Base-by-base conservation (phyloP, 2,888 invertebrate genomes). In the Unio pictorum region DNA sequence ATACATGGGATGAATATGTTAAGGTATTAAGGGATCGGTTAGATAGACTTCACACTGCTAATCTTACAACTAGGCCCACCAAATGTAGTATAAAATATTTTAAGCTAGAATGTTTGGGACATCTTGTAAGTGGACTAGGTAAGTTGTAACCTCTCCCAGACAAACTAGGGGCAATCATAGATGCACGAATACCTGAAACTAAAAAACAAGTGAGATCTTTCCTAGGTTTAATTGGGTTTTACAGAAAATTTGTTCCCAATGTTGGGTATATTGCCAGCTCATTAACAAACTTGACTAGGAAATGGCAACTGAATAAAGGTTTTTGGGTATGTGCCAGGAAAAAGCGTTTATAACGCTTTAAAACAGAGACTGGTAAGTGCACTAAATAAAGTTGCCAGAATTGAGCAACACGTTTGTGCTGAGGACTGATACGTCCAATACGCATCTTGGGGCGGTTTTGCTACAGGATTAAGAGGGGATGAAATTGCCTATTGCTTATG, bases 401-500 rank as follows among this genome's bases (percentile, higher is more conserved):
- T 23, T 23, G 23, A 23, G 23, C 23, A 15, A 11, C 57, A 15
- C 8, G 1, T 65, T 65, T 26, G 58, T 58, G 11, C 18, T 65
- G 18, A 26, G 58, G 23, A 65, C 65, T 34, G 65, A 65, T 65
- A 57, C 65, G 1, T 65, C 65, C 20, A 7, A 65, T 28, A 26
- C 30, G 54, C 57, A 57, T 2, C 15, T 56, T 57, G 65, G 65
- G 18, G 67, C 55, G 3, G 67, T 67, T 7, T 55, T 67, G 18
- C n/a, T 67, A 30, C 67, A 67, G 55, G 61, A 67, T 2, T 55
- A 67, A 26, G 61, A 15, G 18, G 67, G 67, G 6, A 28, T 55
- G 20, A 63, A 63, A 58, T 64, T 68, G 17, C 58, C 68, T 1
- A 54, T 63, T 11, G 23, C 20, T 20, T 68, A 63, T 64, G 68